Evolutionary conservation across 2,797 vertebrate genomes (phyloP).

Genomic region (Chiroxiphia lanceolata): DNA sequence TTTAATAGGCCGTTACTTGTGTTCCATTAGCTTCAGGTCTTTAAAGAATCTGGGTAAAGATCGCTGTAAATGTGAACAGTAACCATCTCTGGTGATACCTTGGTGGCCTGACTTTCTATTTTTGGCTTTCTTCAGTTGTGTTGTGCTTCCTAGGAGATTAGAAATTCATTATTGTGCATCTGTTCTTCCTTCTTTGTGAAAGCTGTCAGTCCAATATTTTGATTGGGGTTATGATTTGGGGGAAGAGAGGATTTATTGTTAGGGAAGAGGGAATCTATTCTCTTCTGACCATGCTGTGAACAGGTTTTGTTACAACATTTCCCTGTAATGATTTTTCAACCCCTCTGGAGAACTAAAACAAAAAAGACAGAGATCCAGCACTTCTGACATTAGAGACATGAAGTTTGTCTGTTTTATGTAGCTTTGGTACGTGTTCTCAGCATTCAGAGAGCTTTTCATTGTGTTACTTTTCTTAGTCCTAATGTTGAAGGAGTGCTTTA

Average conservation of each 20-base stretch:
- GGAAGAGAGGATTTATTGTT: not conserved
- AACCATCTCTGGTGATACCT: not conserved
- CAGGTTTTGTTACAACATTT: constrained; percentile 2
- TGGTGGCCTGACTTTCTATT: not conserved
- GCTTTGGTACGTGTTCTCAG: not conserved
- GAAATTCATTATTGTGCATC: constrained; percentile 5
- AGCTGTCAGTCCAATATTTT: constrained; percentile 30
- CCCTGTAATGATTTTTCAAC: not conserved
- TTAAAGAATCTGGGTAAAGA: not conserved
- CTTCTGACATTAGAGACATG: not conserved
- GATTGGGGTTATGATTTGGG: constrained; percentile 14
- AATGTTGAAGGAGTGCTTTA: not conserved
- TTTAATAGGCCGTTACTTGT: not conserved
- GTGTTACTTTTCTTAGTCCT: not conserved
- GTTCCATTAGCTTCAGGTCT: not conserved
- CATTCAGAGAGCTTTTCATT: not conserved
- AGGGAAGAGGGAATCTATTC: not conserved
- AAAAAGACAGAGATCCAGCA: not conserved
- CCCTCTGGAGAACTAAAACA: not conserved
- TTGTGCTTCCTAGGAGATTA: not conserved
- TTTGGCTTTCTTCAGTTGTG: not conserved
- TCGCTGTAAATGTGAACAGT: not conserved
- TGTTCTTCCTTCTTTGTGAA: constrained; percentile 33
- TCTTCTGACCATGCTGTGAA: not conserved
- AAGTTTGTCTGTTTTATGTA: not conserved